Conservation (phyloP, 2,113 vertebrate species). For the Carassius carassius region DNA sequence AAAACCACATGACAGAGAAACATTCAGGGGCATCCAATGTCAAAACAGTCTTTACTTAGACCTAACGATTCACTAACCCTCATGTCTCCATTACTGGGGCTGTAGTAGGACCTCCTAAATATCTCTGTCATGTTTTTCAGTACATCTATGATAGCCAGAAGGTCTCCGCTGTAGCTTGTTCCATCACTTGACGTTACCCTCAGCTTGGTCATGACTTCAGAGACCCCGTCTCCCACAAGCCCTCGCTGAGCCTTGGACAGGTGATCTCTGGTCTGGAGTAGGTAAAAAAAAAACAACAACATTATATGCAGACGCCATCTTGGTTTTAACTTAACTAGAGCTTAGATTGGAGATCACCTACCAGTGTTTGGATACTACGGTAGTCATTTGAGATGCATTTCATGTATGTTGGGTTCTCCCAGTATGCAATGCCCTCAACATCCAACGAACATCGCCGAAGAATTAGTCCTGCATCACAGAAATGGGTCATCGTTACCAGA, state of each 20-base stretch:
- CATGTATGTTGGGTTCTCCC: conserved; percentile 94
- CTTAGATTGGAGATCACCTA: conserved; percentile 67
- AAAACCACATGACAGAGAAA: conserved; percentile 47
- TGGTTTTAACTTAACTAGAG: neutral
- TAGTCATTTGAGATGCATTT: conserved; percentile 98
- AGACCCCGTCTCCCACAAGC: conserved; percentile 87
- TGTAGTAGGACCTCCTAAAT: conserved; percentile 92
- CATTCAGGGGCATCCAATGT: neutral
- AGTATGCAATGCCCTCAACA: conserved; percentile 90
- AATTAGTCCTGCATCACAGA: conserved; percentile 81
- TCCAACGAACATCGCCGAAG: conserved; percentile 88
- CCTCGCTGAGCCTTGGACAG: conserved; percentile 92
- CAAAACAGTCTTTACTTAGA: neutral
- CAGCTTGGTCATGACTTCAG: conserved; percentile 91
- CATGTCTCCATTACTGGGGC: conserved; percentile 85
- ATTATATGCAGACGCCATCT: neutral
- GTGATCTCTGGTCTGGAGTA: conserved; percentile 87
- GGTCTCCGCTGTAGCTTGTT: conserved; percentile 95
- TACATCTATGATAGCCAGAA: conserved; percentile 89
- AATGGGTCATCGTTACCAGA: conserved; percentile 9
- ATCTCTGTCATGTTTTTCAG: conserved; percentile 98
- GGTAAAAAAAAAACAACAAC: neutral
- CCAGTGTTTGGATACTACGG: conserved; percentile 93
- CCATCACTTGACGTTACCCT: conserved; percentile 92
- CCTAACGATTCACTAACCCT: conserved; percentile 76